Base-by-base conservation (phyloP, 2,113 vertebrate species). In the Chrysemys picta region DNA sequence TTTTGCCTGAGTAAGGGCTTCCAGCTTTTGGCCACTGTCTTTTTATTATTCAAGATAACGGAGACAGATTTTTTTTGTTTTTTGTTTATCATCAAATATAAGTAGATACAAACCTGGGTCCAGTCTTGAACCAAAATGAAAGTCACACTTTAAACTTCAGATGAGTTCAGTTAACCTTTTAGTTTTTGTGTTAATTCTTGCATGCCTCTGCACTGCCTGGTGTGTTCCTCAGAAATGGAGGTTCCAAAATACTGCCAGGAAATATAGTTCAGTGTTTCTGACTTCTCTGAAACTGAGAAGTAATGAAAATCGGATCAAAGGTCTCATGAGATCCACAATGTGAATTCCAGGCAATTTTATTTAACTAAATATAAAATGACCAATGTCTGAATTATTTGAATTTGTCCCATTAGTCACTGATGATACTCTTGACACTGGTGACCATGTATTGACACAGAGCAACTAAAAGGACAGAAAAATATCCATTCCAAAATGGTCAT, bases 281-380 rank as follows among this genome's bases (percentile, higher is more conserved):
- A 87, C 31, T 57, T 91, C 54, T 59, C 31, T 17, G 59, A 79
- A 85, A 56, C 0, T 0, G 94, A 89, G 90, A 88, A 92, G 65
- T 53, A 31, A 88, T 13, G 29, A 82, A 84, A 45, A 8, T 42
- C 7, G 1, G 29, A 83, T 6, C 16, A 82, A 93, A 88, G 45
- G 50, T 57, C 91, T 82, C 22, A 1, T 35, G 85, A 85, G 88
- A 94, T 5, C 52, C 52, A 47, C 65, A 45, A 38, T 7, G 35
- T 11, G 89, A 90, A 80, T 93, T 94, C 89, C 89, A 35, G 69
- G 81, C 80, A 75, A 50, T 50, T 50, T 83, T 91, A 84, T 80
- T 93, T 80, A 87, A 82, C 80, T 56, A 89, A 95, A 50, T n/a
- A 89, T 2, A 10, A 38, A 79, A 87, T 10, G 79, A 84, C 31